A percentile compares a stretch with the other conserved stretches of the same genome.
These are phyloP conservation scores for Atlantisia rogersi DNA, from an alignment of 2,113 vertebrate species.

Conservation along the genomic window DNA sequence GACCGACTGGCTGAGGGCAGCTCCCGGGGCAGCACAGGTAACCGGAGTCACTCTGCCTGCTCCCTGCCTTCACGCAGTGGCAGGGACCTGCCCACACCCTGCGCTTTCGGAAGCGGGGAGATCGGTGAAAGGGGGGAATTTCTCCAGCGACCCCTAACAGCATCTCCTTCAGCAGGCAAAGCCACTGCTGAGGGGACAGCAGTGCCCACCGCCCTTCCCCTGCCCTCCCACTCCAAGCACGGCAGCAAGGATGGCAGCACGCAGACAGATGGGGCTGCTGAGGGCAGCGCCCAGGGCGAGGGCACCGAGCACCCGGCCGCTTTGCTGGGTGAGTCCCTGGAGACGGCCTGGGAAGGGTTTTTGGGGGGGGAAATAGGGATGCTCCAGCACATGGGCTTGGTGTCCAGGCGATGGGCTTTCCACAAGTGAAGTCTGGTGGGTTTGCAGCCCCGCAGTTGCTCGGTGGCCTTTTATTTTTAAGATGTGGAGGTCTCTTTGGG, in stretches of 20 bases:
- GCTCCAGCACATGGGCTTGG: fast-evolving
- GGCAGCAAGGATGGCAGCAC: conserved; percentile 86
- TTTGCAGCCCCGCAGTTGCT: background rate
- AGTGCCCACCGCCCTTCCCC: background rate
- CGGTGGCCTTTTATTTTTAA: background rate
- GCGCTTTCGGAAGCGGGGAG: background rate
- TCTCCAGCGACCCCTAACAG: background rate
- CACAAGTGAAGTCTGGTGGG: background rate
- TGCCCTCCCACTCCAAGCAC: conserved; percentile 64
- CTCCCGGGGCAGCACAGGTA: conserved; percentile 63
- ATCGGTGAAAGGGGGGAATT: background rate
- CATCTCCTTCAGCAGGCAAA: conserved; percentile 70
- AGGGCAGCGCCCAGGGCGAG: background rate
- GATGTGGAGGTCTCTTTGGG: background rate
- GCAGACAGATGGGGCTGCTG: conserved; percentile 77
- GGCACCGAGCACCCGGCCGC: background rate
- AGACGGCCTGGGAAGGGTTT: background rate
- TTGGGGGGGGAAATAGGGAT: background rate
- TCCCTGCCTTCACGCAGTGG: fast-evolving
- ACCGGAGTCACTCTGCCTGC: fast-evolving
- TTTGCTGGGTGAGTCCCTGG: conserved; percentile 55
- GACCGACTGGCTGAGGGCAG: background rate
- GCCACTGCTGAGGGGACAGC: conserved; percentile 72
- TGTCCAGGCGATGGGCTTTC: background rate
- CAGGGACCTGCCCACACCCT: background rate